Evolutionary conservation across 2,113 vertebrate genomes (phyloP).

Genomic region (Aythya baeri): DNA sequence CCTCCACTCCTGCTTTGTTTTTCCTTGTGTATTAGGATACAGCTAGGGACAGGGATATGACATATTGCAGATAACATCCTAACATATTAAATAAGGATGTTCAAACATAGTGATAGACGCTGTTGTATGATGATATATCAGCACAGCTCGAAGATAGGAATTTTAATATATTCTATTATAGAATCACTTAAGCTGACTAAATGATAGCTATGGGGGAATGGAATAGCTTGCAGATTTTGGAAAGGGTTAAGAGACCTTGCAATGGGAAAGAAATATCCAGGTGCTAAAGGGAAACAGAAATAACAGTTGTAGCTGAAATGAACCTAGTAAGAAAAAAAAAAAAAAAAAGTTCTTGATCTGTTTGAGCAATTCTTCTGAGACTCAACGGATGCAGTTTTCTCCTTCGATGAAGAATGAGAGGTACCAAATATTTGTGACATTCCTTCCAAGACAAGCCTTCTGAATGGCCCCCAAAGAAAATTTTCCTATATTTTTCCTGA

Average conservation of each 20-base stretch:
- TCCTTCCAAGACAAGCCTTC: not conserved
- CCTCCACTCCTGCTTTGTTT: not conserved
- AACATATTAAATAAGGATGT: constrained; percentile 68
- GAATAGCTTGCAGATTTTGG: not conserved
- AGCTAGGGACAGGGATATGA: constrained; percentile 5
- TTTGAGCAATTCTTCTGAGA: not conserved
- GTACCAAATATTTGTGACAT: not conserved
- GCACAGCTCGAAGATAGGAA: constrained; percentile 60
- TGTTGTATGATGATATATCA: constrained; percentile 64
- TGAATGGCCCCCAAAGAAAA: not conserved
- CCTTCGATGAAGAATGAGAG: not conserved
- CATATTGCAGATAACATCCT: constrained; percentile 58
- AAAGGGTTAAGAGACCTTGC: constrained; percentile 46
- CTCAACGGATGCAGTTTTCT: not conserved
- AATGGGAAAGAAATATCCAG: not conserved
- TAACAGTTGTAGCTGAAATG: not conserved
- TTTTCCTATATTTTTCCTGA: not conserved
- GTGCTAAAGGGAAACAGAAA: not conserved
- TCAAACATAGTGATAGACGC: constrained; percentile 63
- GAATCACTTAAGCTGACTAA: constrained; percentile 65
- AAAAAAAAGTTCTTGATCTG: not conserved
- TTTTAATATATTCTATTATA: constrained; percentile 67
- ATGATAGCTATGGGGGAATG: constrained; percentile 18
- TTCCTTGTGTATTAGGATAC: not conserved
- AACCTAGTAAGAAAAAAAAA: not conserved